These are phyloP conservation scores for Cochlearius cochlearius DNA, from an alignment of 2,113 vertebrate species.

Conservation along the genomic window DNA sequence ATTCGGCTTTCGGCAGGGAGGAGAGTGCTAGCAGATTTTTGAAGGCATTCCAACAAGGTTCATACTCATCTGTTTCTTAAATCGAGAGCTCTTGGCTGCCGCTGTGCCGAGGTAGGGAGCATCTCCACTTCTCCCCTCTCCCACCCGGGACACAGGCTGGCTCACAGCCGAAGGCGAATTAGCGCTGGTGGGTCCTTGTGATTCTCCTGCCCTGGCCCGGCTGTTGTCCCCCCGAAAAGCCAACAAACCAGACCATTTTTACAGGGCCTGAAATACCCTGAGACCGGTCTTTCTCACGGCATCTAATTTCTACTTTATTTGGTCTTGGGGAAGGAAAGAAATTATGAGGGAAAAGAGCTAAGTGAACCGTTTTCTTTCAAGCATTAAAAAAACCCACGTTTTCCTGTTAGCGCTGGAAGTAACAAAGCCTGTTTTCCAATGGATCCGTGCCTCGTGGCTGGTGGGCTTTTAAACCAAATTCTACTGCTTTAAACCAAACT, in stretches of 20 bases:
- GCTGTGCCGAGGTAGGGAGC: not conserved
- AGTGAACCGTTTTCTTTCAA: not conserved
- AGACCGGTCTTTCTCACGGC: not conserved
- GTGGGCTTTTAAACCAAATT: not conserved
- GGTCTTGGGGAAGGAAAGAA: not conserved
- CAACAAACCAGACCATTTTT: not conserved
- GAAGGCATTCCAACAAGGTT: slow-evolving; percentile 19
- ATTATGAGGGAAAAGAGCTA: not conserved
- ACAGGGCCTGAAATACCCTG: not conserved
- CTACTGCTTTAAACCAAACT: not conserved
- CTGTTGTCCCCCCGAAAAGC: not conserved
- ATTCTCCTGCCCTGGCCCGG: not conserved
- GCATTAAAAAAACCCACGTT: not conserved
- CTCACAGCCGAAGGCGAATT: not conserved
- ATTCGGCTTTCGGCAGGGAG: not conserved
- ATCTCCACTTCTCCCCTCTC: not conserved
- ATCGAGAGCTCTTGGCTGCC: slow-evolving; percentile 24
- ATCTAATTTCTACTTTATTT: not conserved
- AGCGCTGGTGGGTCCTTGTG: not conserved
- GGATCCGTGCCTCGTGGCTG: accelerated
- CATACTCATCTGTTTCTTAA: slow-evolving; percentile 55
- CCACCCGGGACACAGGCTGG: not conserved
- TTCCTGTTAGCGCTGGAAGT: not conserved
- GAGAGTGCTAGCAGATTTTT: slow-evolving; percentile 58
- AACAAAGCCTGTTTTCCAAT: not conserved